phyloP scores from a whole-genome alignment of 2,113 vertebrate genomes.

The Callithrix jacchus region DNA sequence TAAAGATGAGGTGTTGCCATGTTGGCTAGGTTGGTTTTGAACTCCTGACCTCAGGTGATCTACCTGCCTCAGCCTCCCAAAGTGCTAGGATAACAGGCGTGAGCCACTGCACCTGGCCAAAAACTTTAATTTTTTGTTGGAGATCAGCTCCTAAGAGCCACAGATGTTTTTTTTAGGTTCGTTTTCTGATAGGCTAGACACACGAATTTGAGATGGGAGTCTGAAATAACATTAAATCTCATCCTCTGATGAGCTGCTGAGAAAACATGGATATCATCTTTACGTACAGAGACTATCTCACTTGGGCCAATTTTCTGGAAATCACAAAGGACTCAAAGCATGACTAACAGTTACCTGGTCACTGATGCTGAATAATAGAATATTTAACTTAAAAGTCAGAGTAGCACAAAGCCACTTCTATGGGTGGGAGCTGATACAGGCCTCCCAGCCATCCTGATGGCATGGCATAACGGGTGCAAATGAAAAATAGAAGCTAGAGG shows the following conservation, averaged over 20 bases:
- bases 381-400: slow-evolving; percentile 46
- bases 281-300: slow-evolving; percentile 53
- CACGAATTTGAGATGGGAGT: slow-evolving; percentile 51
- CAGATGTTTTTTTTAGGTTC: not conserved
- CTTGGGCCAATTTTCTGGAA: slow-evolving; percentile 62
- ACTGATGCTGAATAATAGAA: slow-evolving; percentile 39
- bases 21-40: no score
- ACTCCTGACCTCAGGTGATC: no score
- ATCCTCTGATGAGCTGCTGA: slow-evolving; percentile 52
- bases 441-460: not conserved
- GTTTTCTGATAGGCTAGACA: slow-evolving; percentile 53
- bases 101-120: no score
- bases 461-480: not conserved
- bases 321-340: slow-evolving; percentile 45
- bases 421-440: not conserved
- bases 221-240: slow-evolving; percentile 60
- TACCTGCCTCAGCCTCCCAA: no score
- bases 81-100: no score
- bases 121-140: not conserved
- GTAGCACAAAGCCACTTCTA: not conserved
- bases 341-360: slow-evolving; percentile 57
- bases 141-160: slow-evolving; percentile 16
- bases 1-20: no score
- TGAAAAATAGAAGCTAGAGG: not conserved
- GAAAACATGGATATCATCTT: slow-evolving; percentile 43